Base-by-base conservation (phyloP, 2,888 invertebrate genomes). In the Drosophila kanekoi region DNA sequence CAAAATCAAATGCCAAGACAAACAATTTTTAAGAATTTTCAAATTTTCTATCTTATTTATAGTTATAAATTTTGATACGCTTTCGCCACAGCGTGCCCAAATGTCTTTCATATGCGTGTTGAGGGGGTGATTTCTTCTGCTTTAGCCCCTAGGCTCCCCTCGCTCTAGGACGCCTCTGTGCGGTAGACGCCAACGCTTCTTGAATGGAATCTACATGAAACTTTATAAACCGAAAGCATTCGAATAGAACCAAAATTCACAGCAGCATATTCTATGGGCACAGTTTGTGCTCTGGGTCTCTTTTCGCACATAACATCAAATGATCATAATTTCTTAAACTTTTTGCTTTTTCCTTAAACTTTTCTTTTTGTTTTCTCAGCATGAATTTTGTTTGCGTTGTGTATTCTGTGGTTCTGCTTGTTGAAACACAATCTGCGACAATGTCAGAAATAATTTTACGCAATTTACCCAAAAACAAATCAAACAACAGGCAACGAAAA, bases 371-470 rank as follows among this genome's bases (percentile, higher is more conserved):
- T 68, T 65, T 41, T 64, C 16, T 66, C 37, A 16, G 33, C 44
- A 9, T 41, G 8, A 28, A 41, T 44, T 43, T 65, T 32, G 23
- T 53, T 53, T 32, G 10, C 18, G n/a, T 32, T 54, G 38, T 53
- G 48, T 60, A 28, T 61, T 43, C 23, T 60, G 41, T 47, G 56
- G 49, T 23, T 38, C 37, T 9, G 43, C 44, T 63, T 65, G 71
- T 54, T 83, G 89, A 89, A 86, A 86, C 87, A 87, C 73, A 85
- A 86, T 86, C 86, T 84, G 77, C 66, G 87, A 84, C 87, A 88
- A 72, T 89, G 86, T 69, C 87, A 72, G 77, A 67, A 74, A 81
- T 77, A 87, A 80, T 79, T 82, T 68, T 71, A 82, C 76, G 72
- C 75, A 73, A 71, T 77, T 79, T 79, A 70, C 45, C 51, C 49